Evolutionary conservation across 1,140 invertebrate genomes (phyloP).

Genomic region (Hycleus cichorii): DNA sequence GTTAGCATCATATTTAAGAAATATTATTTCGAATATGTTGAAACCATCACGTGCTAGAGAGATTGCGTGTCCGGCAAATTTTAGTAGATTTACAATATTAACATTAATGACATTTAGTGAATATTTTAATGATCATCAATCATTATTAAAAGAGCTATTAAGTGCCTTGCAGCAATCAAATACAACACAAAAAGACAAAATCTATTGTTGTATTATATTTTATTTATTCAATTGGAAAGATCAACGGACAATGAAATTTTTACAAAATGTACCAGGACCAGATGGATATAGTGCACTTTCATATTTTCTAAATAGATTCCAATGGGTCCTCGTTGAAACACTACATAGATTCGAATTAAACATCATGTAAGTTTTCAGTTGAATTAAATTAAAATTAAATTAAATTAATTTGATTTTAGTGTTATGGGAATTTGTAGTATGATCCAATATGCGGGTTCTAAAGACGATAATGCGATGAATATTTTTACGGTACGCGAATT

Average conservation of each 20-base stretch:
- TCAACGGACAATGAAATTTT: constrained; percentile 3
- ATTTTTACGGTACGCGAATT: background rate
- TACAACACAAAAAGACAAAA: background rate
- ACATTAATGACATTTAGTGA: constrained; percentile 6
- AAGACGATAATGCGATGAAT: constrained; percentile 7
- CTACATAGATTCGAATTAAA: constrained; percentile 5
- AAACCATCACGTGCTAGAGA: constrained; percentile 2
- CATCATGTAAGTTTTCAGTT: background rate
- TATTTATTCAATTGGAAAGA: constrained; percentile 6
- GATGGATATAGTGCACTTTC: constrained; percentile 7
- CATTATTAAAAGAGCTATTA: constrained; percentile 1
- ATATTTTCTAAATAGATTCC: constrained; percentile 4
- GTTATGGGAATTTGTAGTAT: constrained; percentile 4
- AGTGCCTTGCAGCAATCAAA: constrained; percentile 3
- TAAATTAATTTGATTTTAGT: background rate
- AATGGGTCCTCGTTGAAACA: background rate
- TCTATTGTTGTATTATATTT: constrained; percentile 7
- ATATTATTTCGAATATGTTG: background rate
- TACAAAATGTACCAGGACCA: constrained; percentile 4
- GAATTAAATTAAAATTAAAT: too few relatives aligned
- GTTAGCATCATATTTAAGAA: constrained; percentile 2
- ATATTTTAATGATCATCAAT: background rate
- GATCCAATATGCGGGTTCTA: constrained; percentile 1
- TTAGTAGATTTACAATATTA: constrained; percentile 2
- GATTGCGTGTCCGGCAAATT: constrained; percentile 6